Evolutionary conservation across 2,888 invertebrate genomes (phyloP), one percentile per base, ranked within the genome.

Genomic region (Xylocampa areola): DNA sequence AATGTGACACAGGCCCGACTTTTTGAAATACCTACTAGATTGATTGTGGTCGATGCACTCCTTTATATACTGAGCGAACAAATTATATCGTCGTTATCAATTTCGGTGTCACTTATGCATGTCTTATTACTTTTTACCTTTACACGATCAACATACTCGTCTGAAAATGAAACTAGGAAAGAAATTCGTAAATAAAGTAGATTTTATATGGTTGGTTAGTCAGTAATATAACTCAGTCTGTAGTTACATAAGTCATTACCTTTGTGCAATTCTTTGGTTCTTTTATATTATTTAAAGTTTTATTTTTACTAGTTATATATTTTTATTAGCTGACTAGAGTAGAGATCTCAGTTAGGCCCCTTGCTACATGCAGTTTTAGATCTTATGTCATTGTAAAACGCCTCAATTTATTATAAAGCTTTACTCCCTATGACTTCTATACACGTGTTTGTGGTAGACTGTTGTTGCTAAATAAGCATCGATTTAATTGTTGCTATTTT

Each of bases 121-220:
- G 62, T 61, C 23, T 47, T 16, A n/a, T 43, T 49, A 45, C 27
- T 49, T 73, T 54, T 45, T 43, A 57, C 33, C 25, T 69, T 36
- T 36, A 54, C 58, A 68, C 41, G 11, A 44, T 36, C 23, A 54
- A 67, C 40, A 47, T 48, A 52, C 40, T 29, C 47, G 51, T 72
- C 59, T 57, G 25, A 39, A 71, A 11, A 70, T 54, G 35, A 27
- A 35, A 19, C 7, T 45, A 44, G 27, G 29, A 14, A 21, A 29
- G 36, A 6, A 41, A 66, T 63, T 68, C 51, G 65, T 74, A 70
- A 74, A 54, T 78, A 73, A 64, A 59, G 75, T 83, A 83, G 84
- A 81, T 83, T 83, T 83, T 82, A 81, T 84, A 83, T 80, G 70
- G 76, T 81, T 75, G 77, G 67, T 67, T 61, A 77, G 73, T 68